Percentiles rank a stretch among this genome's conserved stretches.
These are phyloP conservation scores for Phrixothrix hirtus DNA, from an alignment of 2,888 invertebrate species.

Conservation along the genomic window DNA sequence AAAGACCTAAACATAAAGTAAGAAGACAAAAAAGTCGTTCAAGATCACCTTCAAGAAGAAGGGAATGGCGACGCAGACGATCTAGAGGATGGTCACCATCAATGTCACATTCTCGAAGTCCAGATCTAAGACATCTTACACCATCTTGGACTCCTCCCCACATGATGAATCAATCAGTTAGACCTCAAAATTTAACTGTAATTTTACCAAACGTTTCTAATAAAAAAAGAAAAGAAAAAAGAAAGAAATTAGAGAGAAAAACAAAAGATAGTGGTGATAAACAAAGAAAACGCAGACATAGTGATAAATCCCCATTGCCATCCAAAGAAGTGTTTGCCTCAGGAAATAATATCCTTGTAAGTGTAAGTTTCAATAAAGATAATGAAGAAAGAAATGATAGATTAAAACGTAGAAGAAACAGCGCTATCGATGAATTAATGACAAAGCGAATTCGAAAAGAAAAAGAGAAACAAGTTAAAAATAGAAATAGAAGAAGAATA, in stretches of 20 bases:
- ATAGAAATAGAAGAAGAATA: slow-evolving; percentile 43
- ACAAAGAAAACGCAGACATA: slow-evolving; percentile 53
- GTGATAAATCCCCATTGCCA: slow-evolving; percentile 63
- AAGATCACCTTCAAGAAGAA: slow-evolving; percentile 48
- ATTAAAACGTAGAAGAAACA: slow-evolving; percentile 51
- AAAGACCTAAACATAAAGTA: slow-evolving; percentile 46
- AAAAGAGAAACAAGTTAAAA: slow-evolving; percentile 43
- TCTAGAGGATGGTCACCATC: slow-evolving; percentile 58
- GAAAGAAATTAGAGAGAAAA: slow-evolving; percentile 55
- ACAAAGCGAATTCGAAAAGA: slow-evolving; percentile 55
- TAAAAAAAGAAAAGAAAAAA: slow-evolving; percentile 59
- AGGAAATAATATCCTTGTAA: slow-evolving; percentile 90
- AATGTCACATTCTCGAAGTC: slow-evolving; percentile 64
- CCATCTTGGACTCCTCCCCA: slow-evolving; percentile 68
- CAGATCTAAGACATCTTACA: slow-evolving; percentile 47
- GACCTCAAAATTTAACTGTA: slow-evolving; percentile 62
- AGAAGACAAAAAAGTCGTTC: slow-evolving; percentile 48
- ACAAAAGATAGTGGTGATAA: slow-evolving; percentile 44
- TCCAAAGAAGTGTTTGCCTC: slow-evolving; percentile 92
- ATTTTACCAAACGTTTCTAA: slow-evolving; percentile 63
- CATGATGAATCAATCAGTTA: slow-evolving; percentile 51
- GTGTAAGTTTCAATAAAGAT: slow-evolving; percentile 85
- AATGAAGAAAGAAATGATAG: slow-evolving; percentile 52
- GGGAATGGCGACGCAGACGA: slow-evolving; percentile 34
- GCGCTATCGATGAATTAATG: slow-evolving; percentile 42